Percentiles rank a stretch among this genome's conserved stretches.
phyloP scores from a whole-genome alignment of 1,140 invertebrate genomes.

The Calephelis nemesis region DNA sequence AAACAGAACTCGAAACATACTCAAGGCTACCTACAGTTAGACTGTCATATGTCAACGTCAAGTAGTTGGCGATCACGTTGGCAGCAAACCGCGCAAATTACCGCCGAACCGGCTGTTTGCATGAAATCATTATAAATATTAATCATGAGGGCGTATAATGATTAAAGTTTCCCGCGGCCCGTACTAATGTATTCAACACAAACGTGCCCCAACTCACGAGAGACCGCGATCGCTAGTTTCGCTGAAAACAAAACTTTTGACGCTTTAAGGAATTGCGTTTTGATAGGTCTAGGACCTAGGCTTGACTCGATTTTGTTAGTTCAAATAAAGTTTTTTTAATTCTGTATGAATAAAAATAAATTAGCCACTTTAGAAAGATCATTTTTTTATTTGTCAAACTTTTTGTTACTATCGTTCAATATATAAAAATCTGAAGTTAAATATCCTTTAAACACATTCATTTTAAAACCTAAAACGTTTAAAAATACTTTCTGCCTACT shows the following conservation, averaged over 20 bases:
- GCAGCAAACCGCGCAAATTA: constrained; percentile 22
- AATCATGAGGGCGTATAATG: constrained; percentile 52
- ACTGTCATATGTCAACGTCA: constrained; percentile 12
- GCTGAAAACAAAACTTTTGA: background rate
- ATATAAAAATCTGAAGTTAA: too few species aligned
- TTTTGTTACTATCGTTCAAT: too few species aligned
- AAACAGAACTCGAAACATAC: background rate
- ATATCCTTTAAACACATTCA: too few species aligned
- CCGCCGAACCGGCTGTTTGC: constrained; percentile 44
- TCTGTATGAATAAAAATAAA: too few species aligned
- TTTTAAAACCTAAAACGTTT: too few species aligned
- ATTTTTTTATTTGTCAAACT: too few species aligned
- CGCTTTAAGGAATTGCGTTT: too few species aligned
- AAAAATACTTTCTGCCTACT: too few species aligned
- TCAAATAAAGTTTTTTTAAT: too few species aligned
- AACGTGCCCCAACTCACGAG: background rate
- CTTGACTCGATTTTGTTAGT: too few species aligned
- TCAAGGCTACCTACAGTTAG: constrained; percentile 2
- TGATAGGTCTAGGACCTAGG: too few species aligned
- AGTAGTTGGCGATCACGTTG: constrained; percentile 16
- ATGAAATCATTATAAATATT: constrained; percentile 61
- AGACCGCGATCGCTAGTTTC: background rate
- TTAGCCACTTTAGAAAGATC: too few species aligned
- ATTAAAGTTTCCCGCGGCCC: constrained; percentile 43
- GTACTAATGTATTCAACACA: constrained; percentile 31